A percentile compares a stretch with the other conserved stretches of the same genome.
These are phyloP conservation scores for Girardinichthys multiradiatus DNA, from an alignment of 2,113 vertebrate species.

Conservation along the genomic window DNA sequence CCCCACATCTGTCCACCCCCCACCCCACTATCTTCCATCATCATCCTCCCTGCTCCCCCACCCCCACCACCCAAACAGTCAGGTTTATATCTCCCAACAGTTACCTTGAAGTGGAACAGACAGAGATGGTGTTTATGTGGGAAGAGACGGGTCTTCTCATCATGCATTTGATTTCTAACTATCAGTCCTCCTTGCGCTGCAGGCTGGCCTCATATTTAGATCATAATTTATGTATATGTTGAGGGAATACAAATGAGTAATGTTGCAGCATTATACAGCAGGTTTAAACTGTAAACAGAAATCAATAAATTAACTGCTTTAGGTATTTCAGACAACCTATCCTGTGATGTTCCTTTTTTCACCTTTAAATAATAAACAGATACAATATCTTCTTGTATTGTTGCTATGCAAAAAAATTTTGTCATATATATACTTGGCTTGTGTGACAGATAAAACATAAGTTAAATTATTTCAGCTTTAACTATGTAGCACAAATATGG, in stretches of 20 bases:
- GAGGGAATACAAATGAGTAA: constrained; percentile 5
- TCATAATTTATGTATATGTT: constrained; percentile 12
- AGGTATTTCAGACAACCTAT: neutral
- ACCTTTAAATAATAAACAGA: neutral
- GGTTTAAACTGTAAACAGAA: constrained; percentile 7
- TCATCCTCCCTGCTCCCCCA: constrained; percentile 5
- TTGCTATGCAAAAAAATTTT: neutral
- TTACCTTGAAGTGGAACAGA: neutral
- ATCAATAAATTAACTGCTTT: constrained; percentile 14
- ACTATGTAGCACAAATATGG: neutral
- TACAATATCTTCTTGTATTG: neutral
- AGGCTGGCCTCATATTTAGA: constrained; percentile 5
- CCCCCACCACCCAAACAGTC: constrained; percentile 32
- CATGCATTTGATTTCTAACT: neutral
- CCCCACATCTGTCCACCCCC: constrained; percentile 24
- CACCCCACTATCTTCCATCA: constrained; percentile 1
- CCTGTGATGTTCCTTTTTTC: neutral
- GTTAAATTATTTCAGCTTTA: neutral
- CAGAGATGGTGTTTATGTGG: neutral
- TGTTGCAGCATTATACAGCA: neutral
- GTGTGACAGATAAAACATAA: no score
- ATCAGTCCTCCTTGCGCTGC: constrained; percentile 5
- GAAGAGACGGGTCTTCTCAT: neutral
- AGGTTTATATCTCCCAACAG: constrained; percentile 21
- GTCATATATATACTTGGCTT: no score